Percentiles rank a stretch among this genome's conserved stretches.
These are phyloP conservation scores for Peromyscus californicus DNA, from an alignment of 2,113 vertebrate genomes.

Conservation along the genomic window DNA sequence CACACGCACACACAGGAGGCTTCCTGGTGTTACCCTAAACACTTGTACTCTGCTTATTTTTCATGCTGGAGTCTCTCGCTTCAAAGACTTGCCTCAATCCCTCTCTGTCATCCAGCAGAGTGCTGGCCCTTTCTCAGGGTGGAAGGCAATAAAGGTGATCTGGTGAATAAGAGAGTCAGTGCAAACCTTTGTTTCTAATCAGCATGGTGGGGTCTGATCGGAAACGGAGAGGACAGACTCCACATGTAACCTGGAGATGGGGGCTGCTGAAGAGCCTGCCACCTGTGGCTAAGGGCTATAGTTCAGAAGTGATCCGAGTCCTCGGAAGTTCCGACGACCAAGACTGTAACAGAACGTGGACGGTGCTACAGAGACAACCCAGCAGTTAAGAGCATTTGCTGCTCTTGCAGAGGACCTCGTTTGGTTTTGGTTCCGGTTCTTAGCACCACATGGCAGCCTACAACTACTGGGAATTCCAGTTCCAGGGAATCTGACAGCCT, in stretches of 20 bases:
- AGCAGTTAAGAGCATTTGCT: neutral
- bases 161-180: neutral
- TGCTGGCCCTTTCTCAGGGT: neutral
- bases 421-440: neutral
- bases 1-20: accelerated
- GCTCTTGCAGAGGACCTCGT: neutral
- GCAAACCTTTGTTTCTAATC: neutral
- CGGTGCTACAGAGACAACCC: neutral
- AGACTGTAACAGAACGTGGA: neutral
- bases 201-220: neutral
- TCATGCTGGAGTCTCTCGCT: neutral
- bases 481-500: no score
- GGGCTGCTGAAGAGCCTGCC: no score
- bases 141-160: no score
- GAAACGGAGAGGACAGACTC: neutral
- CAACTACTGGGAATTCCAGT: neutral
- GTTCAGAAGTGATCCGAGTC: neutral
- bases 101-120: accelerated
- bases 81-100: neutral
- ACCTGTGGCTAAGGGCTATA: accelerated
- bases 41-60: no score
- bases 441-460: no score
- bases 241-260: neutral
- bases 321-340: neutral
- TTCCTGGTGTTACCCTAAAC: neutral